Percentiles rank a stretch among this genome's conserved stretches.
phyloP scores from a whole-genome alignment of 2,113 vertebrate species.

The Myocastor coypus region DNA sequence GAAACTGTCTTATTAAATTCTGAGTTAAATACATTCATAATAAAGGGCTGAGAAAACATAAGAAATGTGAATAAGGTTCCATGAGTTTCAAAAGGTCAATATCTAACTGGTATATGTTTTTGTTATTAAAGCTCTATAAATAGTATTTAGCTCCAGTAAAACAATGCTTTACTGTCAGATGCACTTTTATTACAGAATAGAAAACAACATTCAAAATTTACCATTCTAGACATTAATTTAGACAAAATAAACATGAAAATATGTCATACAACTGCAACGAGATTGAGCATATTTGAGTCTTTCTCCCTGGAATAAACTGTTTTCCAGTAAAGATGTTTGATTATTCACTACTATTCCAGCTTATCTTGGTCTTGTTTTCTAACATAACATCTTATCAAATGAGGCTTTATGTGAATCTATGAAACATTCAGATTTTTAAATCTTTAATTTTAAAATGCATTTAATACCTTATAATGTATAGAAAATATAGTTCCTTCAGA shows the following conservation, averaged over 20 bases:
- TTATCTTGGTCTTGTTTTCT: conserved; percentile 8
- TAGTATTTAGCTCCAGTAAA: conserved; percentile 55
- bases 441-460: conserved; percentile 11
- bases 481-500: neutral
- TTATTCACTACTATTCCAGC: conserved; percentile 17
- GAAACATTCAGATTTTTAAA: conserved; percentile 49
- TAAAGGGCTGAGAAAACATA: conserved; percentile 47
- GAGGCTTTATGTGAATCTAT: conserved; percentile 18
- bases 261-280: neutral
- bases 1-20: conserved; percentile 53
- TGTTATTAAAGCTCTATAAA: conserved; percentile 44
- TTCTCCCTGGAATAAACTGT: neutral
- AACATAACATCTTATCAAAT: conserved; percentile 1
- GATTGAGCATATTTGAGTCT: conserved; percentile 30
- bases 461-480: conserved; percentile 32
- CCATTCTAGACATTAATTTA: conserved; percentile 14
- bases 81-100: conserved; percentile 4
- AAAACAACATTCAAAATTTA: conserved; percentile 13
- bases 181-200: conserved; percentile 30
- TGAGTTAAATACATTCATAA: conserved; percentile 41
- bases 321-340: conserved; percentile 33
- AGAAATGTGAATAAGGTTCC: conserved; percentile 12
- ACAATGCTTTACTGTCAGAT: neutral
- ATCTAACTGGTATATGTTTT: conserved; percentile 31
- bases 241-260: conserved; percentile 32